Evolutionary conservation across 2,797 vertebrate genomes (phyloP), one percentile per base, ranked within the genome.

Genomic region (Aeoliscus strigatus): DNA sequence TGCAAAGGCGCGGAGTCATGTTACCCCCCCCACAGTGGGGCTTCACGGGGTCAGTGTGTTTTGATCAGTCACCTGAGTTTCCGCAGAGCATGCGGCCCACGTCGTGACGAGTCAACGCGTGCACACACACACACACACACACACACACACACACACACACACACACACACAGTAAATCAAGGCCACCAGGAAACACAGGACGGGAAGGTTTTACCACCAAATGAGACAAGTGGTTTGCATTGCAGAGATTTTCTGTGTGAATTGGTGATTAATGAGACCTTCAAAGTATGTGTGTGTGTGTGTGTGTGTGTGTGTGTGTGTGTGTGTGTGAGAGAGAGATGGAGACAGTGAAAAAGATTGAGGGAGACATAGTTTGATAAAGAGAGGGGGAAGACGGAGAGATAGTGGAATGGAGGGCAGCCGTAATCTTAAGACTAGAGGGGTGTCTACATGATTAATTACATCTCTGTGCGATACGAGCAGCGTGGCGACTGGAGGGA

Each of bases 371-470:
- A 29, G 42, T 13, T 7, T 52, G 53, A 73, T 49, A 43, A 48
- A 59, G 44, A 50, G 12, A 24, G 44, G 5, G 43, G 12, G 14
- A 15, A 41, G n/a, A 27, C 21, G n/a, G 23, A 45, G 41, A 37
- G 48, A 41, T 27, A 32, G 48, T 52, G 37, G 29, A 38, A 49
- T 53, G 42, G 54, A 56, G 59, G 52, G 40, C 49, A 52, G 14
- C 35, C 38, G 55, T 29, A 29, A 28, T 63, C 58, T 73, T 60
- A 60, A 54, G 64, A 67, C 39, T 41, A 66, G 54, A 40, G 30
- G 47, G 59, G 61, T 55, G 62, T 54, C 72, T 52, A 30, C 52
- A 60, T 72, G 76, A 80, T 83, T 75, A 78, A 81, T 81, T 70
- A 66, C 59, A 60, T 51, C 48, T 45, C 46, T 32, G 36, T 14